Evolutionary conservation across 2,113 vertebrate species (phyloP).

Genomic region (Dromas ardeola): DNA sequence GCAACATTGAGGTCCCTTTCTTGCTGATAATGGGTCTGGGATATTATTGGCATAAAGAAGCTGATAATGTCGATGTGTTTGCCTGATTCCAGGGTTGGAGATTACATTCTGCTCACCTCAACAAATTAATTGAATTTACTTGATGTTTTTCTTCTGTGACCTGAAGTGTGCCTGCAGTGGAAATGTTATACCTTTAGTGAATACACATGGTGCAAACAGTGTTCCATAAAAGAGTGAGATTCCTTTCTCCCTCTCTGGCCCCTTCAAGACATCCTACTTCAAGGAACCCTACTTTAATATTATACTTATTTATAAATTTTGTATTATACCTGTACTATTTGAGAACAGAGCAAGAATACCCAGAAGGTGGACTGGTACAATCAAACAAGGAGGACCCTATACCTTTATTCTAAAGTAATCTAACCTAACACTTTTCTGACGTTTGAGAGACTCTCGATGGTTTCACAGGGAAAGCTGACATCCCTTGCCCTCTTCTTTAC

Average conservation of each 20-base stretch:
- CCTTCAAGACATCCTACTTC: background rate
- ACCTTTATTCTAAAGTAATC: background rate
- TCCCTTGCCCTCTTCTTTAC: background rate
- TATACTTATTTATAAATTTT: background rate
- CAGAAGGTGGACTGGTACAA: background rate
- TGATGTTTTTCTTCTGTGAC: background rate
- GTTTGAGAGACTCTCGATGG: background rate
- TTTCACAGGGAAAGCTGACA: background rate
- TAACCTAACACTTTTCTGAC: background rate
- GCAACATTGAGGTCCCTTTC: background rate
- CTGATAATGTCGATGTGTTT: background rate
- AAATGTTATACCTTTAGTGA: background rate
- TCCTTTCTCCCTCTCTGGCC: background rate
- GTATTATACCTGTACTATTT: background rate
- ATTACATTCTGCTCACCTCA: background rate
- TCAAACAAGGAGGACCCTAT: background rate
- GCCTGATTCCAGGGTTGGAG: background rate
- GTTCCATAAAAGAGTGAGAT: background rate
- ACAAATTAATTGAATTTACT: background rate
- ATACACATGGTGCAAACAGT: background rate
- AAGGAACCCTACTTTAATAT: background rate
- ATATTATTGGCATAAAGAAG: background rate
- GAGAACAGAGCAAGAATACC: background rate
- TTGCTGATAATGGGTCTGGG: background rate
- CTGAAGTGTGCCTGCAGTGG: background rate